Evolutionary conservation across 1,140 invertebrate species (phyloP), one percentile per base, ranked within the genome.

Genomic region (Dolichoris vasculosae): DNA sequence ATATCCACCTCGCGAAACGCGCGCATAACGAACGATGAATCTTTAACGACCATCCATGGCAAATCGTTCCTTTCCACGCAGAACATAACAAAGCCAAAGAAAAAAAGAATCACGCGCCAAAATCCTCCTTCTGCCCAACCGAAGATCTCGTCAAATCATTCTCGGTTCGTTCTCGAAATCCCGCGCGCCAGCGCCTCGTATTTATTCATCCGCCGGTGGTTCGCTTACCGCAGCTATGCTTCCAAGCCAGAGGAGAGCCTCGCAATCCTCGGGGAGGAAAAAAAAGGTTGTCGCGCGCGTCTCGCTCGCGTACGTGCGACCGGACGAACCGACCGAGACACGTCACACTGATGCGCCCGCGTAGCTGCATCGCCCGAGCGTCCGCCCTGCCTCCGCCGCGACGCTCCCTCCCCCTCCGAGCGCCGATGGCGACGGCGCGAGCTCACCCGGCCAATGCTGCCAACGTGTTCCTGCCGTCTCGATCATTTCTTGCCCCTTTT

Each of bases 311-410:
- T 71, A 71, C 79, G 64, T 71, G 63, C 63, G 75, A 77, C 64
- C 30, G 79, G 30, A 20, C 40, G 64, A 30, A 59, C 59, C 55
- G 40, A 82, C 73, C 81, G 82, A 55, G 82, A 76, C 82, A 83
- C 71, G 82, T 83, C 71, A 83, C 71, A 83, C 82, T 59, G 71
- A 83, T 55, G 71, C 82, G 71, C 35, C 40, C 71, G 40, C 46
- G n/a, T 32, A 38, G 69, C 73, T 76, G 73, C 51, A 35, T 17
- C 76, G 46, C 46, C 73, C 26, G n/a, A 46, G 15, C 69, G 30
- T 17, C 20, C 30, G 43, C 32, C 59, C 51, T 81, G n/a, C 2
- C 55, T 79, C 77, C 20, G 20, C n/a, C 55, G 46, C 30, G 35
- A 43, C 51, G 6, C 77, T 67, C 51, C 40, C 30, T 67, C 40